These are phyloP conservation scores for Spodoptera frugiperda DNA, from an alignment of 1,140 invertebrate species.

Conservation along the genomic window DNA sequence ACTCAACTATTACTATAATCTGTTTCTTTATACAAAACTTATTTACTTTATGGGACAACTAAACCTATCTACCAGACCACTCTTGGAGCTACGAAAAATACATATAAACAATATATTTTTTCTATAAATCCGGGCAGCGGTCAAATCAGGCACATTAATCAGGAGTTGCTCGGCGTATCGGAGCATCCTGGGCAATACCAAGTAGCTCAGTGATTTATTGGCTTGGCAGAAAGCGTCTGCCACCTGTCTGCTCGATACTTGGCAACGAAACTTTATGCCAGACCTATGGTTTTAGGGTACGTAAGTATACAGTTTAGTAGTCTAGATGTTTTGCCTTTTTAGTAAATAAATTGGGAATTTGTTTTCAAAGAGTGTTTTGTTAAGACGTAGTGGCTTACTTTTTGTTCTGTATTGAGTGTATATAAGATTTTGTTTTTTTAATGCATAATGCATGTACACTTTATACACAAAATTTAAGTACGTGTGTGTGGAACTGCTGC, in stretches of 20 bases:
- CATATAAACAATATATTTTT: slow-evolving; percentile 49
- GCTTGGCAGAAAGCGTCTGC: slow-evolving; percentile 56
- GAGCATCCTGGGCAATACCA: slow-evolving; percentile 52
- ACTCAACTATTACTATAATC: too few species aligned
- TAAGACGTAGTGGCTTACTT: too few species aligned
- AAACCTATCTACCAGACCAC: neutral
- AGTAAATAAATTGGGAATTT: too few species aligned
- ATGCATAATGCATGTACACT: too few species aligned
- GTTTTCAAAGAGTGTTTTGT: too few species aligned
- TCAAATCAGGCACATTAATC: slow-evolving; percentile 64
- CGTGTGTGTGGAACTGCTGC: too few species aligned
- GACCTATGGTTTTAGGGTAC: slow-evolving; percentile 15
- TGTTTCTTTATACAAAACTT: too few species aligned
- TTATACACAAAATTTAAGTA: too few species aligned
- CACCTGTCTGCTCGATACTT: slow-evolving; percentile 55
- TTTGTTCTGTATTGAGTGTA: too few species aligned
- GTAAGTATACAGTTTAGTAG: neutral
- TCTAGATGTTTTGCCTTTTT: neutral
- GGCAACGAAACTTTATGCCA: slow-evolving; percentile 45
- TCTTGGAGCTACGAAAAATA: slow-evolving; percentile 1
- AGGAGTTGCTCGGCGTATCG: slow-evolving; percentile 50
- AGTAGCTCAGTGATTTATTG: slow-evolving; percentile 61
- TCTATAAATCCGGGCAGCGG: slow-evolving; percentile 54
- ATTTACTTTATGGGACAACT: neutral
- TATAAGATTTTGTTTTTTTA: too few species aligned